Conservation (phyloP, 30 jellyfish, hydroid and myxozoan species). For the Phacellophora camtschatica region DNA sequence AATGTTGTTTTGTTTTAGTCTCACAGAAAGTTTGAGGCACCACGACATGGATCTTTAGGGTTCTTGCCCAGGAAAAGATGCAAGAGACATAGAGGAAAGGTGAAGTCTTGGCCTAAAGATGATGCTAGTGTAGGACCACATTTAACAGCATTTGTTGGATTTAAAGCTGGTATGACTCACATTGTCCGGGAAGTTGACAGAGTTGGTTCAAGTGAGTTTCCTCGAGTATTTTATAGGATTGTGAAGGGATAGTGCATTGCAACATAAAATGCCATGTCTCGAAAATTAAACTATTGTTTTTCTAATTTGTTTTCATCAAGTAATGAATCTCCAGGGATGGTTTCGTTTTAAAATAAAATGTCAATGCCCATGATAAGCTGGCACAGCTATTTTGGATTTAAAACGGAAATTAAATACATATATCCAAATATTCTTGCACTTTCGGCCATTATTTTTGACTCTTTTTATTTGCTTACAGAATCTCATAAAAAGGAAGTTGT, state of each 20-base stretch:
- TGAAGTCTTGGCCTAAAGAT: slow-evolving; percentile 98
- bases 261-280: too few species aligned
- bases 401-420: too few species aligned
- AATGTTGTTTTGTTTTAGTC: slow-evolving; percentile 69
- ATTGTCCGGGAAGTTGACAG: slow-evolving; percentile 98
- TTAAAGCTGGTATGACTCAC: slow-evolving; percentile 99
- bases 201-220: slow-evolving; percentile 86
- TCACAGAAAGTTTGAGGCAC: slow-evolving; percentile 98
- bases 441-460: not conserved
- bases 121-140: slow-evolving; percentile 94
- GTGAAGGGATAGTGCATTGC: too few species aligned
- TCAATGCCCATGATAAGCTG: too few species aligned
- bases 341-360: too few species aligned
- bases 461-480: not conserved
- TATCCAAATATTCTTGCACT: not conserved
- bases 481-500: slow-evolving; percentile 99
- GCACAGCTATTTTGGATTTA: too few species aligned
- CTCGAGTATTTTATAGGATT: too few species aligned
- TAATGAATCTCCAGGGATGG: too few species aligned
- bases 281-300: too few species aligned
- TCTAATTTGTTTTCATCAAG: too few species aligned
- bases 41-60: slow-evolving; percentile 99
- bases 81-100: slow-evolving; percentile 93
- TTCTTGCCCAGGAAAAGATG: slow-evolving; percentile 96
- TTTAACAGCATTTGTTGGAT: slow-evolving; percentile 98